A percentile compares a stretch with the other conserved stretches of the same genome.
These are phyloP conservation scores for Grammomys surdaster DNA, from an alignment of 2,113 vertebrate genomes.

Conservation along the genomic window DNA sequence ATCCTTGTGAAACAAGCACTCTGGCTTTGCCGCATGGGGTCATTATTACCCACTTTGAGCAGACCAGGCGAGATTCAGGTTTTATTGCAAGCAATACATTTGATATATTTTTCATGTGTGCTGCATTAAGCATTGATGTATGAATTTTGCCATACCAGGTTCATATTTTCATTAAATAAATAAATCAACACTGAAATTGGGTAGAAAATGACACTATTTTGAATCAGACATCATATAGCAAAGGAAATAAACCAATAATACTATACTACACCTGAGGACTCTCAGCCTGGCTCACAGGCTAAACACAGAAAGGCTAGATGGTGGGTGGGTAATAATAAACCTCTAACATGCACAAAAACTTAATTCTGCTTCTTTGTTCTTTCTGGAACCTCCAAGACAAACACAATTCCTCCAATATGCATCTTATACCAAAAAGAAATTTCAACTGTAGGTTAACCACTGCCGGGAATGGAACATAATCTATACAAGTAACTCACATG, in stretches of 20 bases:
- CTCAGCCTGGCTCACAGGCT: neutral
- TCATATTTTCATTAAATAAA: conserved; percentile 72
- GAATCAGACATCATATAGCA: conserved; percentile 46
- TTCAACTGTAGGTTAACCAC: neutral
- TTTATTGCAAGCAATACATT: conserved; percentile 72
- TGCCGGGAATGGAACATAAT: conserved; percentile 52
- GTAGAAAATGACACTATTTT: conserved; percentile 32
- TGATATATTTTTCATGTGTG: conserved; percentile 79
- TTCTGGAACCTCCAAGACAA: conserved; percentile 4
- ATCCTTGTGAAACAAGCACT: conserved; percentile 64
- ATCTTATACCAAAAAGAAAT: conserved; percentile 59
- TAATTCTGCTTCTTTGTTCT: neutral
- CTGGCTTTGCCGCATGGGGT: conserved; percentile 15
- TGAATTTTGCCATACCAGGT: conserved; percentile 64
- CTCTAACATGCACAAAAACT: neutral
- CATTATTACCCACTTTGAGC: conserved; percentile 59
- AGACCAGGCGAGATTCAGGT: conserved; percentile 44
- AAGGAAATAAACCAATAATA: conserved; percentile 64
- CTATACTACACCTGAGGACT: conserved; percentile 58
- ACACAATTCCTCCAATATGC: neutral
- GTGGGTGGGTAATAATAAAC: neutral
- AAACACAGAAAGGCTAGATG: conserved; percentile 43
- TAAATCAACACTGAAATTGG: conserved; percentile 61
- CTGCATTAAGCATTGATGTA: conserved; percentile 67
- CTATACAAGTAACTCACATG: conserved; percentile 30